Evolutionary conservation across 2,113 vertebrate species (phyloP), one percentile per base, ranked within the genome.

Genomic region (Macaca nemestrina): DNA sequence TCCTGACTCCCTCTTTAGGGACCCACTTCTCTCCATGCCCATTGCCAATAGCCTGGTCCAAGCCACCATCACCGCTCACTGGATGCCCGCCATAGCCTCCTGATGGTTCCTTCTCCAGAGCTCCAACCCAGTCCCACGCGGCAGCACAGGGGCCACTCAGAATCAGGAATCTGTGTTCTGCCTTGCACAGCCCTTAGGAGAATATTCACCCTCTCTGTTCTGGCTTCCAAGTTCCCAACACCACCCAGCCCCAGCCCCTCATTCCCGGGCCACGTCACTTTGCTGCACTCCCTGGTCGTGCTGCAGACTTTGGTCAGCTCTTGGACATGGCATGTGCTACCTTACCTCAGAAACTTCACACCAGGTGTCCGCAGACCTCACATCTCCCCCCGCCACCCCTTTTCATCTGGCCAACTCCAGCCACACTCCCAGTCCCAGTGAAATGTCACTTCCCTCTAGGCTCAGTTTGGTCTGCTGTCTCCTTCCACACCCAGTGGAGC

Each of bases 11-110:
- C 50, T 30, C 78, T n/a, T 57, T 72, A 81, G 87, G 82, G 79
- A 35, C 83, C 75, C 61, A 18, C 88, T 97, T 90, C 84, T 59
- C 93, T 72, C 45, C 0, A 81, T 57, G 95, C 84, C 90, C 72
- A 72, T 72, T 94, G 94, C 90, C 97, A 97, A 40, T 52, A 97
- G 92, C 96, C 95, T 76, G 91, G 95, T 95, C 89, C 96, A 95
- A 97, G 91, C 67, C 1, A 0, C 96, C 92, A 83, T 30, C 93
- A 35, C 93, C 67, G 81, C 95, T 92, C 4, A 2, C 95, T 97
- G 98, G 96, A 89, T 0, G 27, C 38, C 67, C 0, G 25, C 95
- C 94, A 94, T 85, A 59, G 78, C 85, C 83, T 95, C 96, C 95
- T 67, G 82, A 83, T 93, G 96, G 59, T 80, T 93, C 78, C 68